Percentiles rank a stretch among this genome's conserved stretches.
Conservation (phyloP, 2,113 vertebrate species). For the Leuciscus idus region DNA sequence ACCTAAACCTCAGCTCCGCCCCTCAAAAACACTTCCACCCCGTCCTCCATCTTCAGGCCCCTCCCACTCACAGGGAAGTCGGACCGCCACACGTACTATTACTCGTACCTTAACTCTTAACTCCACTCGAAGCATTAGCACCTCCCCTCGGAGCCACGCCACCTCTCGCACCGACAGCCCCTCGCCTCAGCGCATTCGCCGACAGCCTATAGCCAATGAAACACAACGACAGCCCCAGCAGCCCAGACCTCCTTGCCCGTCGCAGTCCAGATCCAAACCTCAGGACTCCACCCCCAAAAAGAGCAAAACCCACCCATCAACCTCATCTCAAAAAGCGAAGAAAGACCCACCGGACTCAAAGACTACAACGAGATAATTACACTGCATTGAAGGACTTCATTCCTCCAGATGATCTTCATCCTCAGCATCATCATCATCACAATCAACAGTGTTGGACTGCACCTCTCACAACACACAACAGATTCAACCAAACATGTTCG, state of each 20-base stretch:
- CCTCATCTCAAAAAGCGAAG: conserved; percentile 81
- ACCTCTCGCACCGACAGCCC: conserved; percentile 80
- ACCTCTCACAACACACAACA: conserved; percentile 9
- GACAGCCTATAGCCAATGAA: conserved; percentile 61
- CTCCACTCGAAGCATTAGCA: conserved; percentile 72
- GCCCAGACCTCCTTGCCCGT: conserved; percentile 60
- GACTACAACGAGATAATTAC: conserved; percentile 83
- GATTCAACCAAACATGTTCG: conserved; percentile 3
- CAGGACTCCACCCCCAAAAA: conserved; percentile 76
- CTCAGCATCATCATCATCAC: conserved; percentile 17
- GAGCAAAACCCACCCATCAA: conserved; percentile 40
- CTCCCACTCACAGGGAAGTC: conserved; percentile 39
- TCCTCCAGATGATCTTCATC: neutral
- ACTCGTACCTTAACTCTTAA: conserved; percentile 62
- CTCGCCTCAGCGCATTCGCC: conserved; percentile 80
- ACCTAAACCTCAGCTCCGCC: conserved; percentile 61
- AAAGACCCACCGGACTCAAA: conserved; percentile 73
- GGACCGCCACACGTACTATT: conserved; percentile 60
- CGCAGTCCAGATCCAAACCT: conserved; percentile 59
- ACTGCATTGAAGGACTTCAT: conserved; percentile 52
- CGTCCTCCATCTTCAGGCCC: conserved; percentile 54
- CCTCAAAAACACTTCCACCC: conserved; percentile 63
- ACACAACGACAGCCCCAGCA: conserved; percentile 67
- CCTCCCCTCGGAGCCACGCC: conserved; percentile 77
- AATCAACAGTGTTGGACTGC: neutral